phyloP scores from a whole-genome alignment of 92 coral and sea anemone species.

The Palythoa grandiflora region DNA sequence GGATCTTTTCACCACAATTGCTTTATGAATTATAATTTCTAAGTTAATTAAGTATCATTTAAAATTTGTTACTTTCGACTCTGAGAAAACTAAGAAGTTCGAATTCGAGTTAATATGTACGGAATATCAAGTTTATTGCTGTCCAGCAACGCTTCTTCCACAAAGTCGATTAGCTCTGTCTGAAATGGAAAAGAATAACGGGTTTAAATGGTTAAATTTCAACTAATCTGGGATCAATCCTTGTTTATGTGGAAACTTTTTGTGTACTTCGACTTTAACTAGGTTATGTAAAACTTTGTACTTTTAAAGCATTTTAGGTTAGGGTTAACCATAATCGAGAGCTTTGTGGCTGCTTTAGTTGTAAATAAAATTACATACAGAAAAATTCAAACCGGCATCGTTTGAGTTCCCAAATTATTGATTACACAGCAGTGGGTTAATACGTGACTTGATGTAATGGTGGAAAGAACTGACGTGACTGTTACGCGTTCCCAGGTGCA shows the following conservation, averaged over 20 bases:
- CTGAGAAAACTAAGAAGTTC: conserved; percentile 18
- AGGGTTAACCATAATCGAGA: background rate
- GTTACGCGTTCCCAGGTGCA: background rate
- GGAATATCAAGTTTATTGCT: conserved; percentile 25
- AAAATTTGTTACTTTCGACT: conserved; percentile 30
- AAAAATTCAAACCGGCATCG: background rate
- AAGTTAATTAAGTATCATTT: conserved; percentile 17
- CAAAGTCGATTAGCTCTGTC: conserved; percentile 55
- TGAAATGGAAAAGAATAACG: conserved; percentile 45
- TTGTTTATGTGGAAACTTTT: background rate
- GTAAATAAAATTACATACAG: background rate
- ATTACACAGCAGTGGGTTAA: background rate
- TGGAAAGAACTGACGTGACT: background rate
- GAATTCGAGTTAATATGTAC: conserved; percentile 13
- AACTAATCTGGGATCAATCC: background rate
- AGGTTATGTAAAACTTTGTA: background rate
- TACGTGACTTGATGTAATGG: background rate
- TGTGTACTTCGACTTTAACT: no score
- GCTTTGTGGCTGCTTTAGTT: background rate
- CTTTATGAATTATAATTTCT: conserved; percentile 37
- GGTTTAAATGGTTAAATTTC: conserved; percentile 22
- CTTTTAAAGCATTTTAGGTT: background rate
- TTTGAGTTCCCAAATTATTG: background rate
- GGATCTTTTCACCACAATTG: conserved; percentile 16
- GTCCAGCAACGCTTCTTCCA: conserved; percentile 39